Conservation (phyloP, 2,113 vertebrate species). For the Progne subis region DNA sequence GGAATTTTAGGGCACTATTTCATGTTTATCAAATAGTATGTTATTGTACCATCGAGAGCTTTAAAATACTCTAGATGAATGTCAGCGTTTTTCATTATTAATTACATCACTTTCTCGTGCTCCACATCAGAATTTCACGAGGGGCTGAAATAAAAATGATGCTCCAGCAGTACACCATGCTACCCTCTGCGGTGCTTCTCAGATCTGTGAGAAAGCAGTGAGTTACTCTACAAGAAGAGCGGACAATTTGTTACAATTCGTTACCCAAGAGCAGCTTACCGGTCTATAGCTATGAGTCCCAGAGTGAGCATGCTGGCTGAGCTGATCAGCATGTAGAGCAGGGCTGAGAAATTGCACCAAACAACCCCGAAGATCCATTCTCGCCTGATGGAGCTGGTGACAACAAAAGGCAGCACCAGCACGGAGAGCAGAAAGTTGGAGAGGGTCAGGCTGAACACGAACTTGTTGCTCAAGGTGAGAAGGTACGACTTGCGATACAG, state of each 20-base stretch:
- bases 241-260: neutral
- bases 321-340: conserved; percentile 96
- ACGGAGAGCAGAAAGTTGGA: conserved; percentile 93
- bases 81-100: neutral
- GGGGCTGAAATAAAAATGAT: neutral
- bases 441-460: conserved; percentile 95
- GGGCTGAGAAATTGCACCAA: conserved; percentile 97
- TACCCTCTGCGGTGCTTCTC: neutral
- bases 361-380: conserved; percentile 97
- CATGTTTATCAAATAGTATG: neutral
- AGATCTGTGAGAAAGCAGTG: neutral
- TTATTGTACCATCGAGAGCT: neutral
- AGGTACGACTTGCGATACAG: conserved; percentile 94
- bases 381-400: conserved; percentile 86
- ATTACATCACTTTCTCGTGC: neutral
- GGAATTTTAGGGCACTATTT: neutral
- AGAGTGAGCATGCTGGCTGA: conserved; percentile 98
- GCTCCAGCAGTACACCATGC: fast-evolving
- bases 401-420: conserved; percentile 92
- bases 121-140: neutral
- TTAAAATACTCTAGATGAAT: neutral
- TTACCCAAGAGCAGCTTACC: conserved; percentile 74
- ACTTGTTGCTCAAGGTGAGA: conserved; percentile 97
- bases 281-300: conserved; percentile 92
- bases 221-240: neutral